Base-by-base conservation (phyloP, 1,140 invertebrate species). In the Vanessa tameamea region DNA sequence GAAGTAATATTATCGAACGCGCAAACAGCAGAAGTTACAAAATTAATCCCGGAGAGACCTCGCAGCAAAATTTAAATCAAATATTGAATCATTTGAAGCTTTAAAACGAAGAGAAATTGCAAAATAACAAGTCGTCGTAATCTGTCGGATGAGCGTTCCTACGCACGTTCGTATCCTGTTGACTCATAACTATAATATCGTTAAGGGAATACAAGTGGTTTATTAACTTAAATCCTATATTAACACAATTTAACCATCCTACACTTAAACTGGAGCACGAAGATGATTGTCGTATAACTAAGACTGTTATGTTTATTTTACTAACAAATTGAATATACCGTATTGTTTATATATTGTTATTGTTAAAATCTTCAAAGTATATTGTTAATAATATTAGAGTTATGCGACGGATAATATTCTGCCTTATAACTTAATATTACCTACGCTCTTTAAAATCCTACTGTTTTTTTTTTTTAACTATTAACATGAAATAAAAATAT, bases 121-220 rank as follows among this genome's bases (percentile, higher is more conserved):
- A 72, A 78, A 78, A 77, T 73, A 77, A 78, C 68, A 71, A 71
- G 72, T 75, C 59, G 65, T 48, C 51, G 65, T 70, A 75, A 75
- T 75, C 72, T 68, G 68, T 68, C 64, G 72, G 69, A 75, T 75
- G 72, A 75, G 69, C 67, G 76, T 67, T 67, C 77, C 73, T 75
- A 78, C 77, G 73, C 73, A 61, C 73, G 47, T 72, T 72, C 51
- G 64, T 78, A 80, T 80, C 76, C 79, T 76, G 79, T 78, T 80
- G 78, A 80, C 69, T 80, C 79, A 80, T 68, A 73, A 61, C 72
- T 50, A 65, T 77, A 73, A 80, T 80, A 73, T 78, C 72, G 47
- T 53, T 69, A 69, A 72, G 73, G 64, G 69, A 63, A 75, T 66
- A 23, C 23, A 57, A 69, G 67, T 64, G 20, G 66, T 16, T 70